A percentile compares a stretch with the other conserved stretches of the same genome.
Evolutionary conservation across 2,888 invertebrate species (phyloP).

Genomic region (Craniophora ligustri): DNA sequence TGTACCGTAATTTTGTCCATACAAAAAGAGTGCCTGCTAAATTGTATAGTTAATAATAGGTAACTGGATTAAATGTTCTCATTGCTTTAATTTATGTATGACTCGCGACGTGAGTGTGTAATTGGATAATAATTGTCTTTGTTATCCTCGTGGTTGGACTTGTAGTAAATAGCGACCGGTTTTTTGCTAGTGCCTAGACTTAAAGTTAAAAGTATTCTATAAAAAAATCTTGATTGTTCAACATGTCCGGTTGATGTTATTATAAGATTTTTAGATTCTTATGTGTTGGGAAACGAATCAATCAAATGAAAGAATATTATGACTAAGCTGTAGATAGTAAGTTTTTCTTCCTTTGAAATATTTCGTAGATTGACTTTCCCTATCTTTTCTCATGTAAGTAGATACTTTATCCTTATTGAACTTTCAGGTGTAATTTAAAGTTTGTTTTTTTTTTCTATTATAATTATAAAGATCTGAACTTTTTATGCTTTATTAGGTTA

Average conservation of each 20-base stretch:
- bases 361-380: too few species aligned
- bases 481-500: neutral
- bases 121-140: conserved; percentile 68
- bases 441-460: too few species aligned
- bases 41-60: neutral
- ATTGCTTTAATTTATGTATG: conserved; percentile 45
- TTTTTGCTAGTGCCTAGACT: conserved; percentile 24
- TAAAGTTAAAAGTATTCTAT: conserved; percentile 24
- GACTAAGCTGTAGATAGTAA: too few species aligned
- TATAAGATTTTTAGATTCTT: conserved; percentile 17
- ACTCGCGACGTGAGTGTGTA: conserved; percentile 58
- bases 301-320: too few species aligned
- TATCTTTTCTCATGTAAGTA: too few species aligned
- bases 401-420: too few species aligned
- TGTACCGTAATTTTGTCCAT: too few species aligned
- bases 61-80: conserved; percentile 10
- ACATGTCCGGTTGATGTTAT: conserved; percentile 12
- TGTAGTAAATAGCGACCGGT: conserved; percentile 52
- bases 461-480: neutral
- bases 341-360: too few species aligned
- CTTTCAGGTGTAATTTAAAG: too few species aligned
- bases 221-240: conserved; percentile 18
- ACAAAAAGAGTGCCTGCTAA: neutral
- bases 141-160: conserved; percentile 64
- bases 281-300: too few species aligned